These are phyloP conservation scores for Dinocampus coccinellae DNA, from an alignment of 2,888 invertebrate species.

Conservation along the genomic window DNA sequence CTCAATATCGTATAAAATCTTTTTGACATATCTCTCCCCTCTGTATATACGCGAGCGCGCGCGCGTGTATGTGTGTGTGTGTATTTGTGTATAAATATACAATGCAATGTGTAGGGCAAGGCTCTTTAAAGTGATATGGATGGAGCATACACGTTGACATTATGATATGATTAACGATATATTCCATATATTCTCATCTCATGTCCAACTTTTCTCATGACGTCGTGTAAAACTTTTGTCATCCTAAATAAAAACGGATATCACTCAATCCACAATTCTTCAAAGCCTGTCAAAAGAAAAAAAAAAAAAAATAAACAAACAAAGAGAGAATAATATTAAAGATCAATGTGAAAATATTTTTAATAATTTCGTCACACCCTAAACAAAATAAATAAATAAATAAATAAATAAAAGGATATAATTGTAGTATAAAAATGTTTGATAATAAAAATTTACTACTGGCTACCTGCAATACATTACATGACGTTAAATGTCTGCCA, in stretches of 20 bases:
- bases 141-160: conserved; percentile 3
- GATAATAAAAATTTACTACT: background rate
- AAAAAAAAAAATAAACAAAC: too few relatives aligned
- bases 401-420: too few relatives aligned
- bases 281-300: too few relatives aligned
- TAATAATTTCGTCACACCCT: too few relatives aligned
- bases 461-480: background rate
- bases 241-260: background rate
- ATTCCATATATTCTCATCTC: conserved; percentile 1
- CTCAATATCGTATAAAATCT: conserved; percentile 22
- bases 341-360: background rate
- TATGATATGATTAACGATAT: conserved; percentile 22
- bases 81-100: background rate
- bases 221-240: background rate
- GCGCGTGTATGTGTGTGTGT: too few relatives aligned
- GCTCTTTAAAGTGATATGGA: conserved; percentile 17
- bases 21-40: background rate
- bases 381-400: too few relatives aligned
- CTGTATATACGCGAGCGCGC: background rate
- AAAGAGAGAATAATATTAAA: background rate
- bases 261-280: background rate
- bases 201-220: background rate
- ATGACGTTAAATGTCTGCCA: background rate
- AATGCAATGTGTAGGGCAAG: conserved; percentile 7
- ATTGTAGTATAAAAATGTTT: too few relatives aligned